Evolutionary conservation across 1,140 invertebrate species (phyloP).

Genomic region (Brachionus angularis): DNA sequence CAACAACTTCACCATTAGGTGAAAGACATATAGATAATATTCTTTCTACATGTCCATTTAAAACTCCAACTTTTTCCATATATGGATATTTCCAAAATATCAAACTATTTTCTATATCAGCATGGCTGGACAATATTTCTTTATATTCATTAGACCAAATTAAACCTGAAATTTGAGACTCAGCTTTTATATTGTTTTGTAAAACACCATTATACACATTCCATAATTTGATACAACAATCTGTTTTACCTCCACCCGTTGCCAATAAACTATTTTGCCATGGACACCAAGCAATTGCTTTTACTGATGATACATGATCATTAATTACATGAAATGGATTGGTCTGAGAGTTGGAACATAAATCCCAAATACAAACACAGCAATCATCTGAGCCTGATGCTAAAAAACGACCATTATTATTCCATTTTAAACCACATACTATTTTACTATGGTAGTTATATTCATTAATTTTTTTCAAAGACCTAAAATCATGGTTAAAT

Average conservation of each 20-base stretch:
- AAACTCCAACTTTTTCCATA: conserved; percentile 68
- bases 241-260: conserved; percentile 89
- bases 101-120: conserved; percentile 84
- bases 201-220: conserved; percentile 74
- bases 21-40: conserved; percentile 86
- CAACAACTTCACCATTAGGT: conserved; percentile 83
- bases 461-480: neutral
- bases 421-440: conserved; percentile 93
- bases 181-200: neutral
- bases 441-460: conserved; percentile 72
- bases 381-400: conserved; percentile 95
- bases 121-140: conserved; percentile 89
- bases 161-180: conserved; percentile 73
- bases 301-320: conserved; percentile 63
- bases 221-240: conserved; percentile 73
- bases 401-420: conserved; percentile 79
- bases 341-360: conserved; percentile 44
- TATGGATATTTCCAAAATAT: conserved; percentile 92
- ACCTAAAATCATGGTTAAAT: neutral
- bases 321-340: conserved; percentile 49
- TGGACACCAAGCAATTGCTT: conserved; percentile 91
- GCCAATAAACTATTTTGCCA: conserved; percentile 84
- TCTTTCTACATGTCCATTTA: conserved; percentile 74
- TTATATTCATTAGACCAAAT: conserved; percentile 87
- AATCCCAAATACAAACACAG: conserved; percentile 78